Evolutionary conservation across 2,888 invertebrate species (phyloP).

Genomic region (Andrena flavipes): DNA sequence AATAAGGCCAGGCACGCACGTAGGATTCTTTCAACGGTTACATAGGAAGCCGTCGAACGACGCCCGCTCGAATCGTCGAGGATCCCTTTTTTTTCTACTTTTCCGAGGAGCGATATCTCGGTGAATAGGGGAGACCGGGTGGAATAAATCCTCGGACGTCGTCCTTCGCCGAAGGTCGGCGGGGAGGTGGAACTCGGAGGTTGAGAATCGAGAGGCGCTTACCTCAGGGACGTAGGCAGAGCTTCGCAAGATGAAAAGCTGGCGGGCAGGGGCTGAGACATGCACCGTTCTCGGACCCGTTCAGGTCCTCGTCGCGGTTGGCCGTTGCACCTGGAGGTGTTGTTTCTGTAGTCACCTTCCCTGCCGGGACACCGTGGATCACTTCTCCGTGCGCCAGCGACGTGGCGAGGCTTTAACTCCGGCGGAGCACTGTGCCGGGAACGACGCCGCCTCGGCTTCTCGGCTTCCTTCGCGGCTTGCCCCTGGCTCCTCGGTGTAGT

Average conservation of each 20-base stretch:
- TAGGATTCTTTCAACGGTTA: neutral
- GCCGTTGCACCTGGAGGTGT: constrained; percentile 16
- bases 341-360: neutral
- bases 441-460: neutral
- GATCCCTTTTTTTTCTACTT: neutral
- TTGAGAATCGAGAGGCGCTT: constrained; percentile 37
- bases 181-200: neutral
- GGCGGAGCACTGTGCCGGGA: constrained; percentile 15
- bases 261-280: constrained; percentile 75
- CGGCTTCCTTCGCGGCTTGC: constrained; percentile 31
- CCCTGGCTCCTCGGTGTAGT: constrained; percentile 30
- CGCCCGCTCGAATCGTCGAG: neutral
- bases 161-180: neutral
- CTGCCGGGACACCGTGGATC: constrained; percentile 34
- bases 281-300: constrained; percentile 77
- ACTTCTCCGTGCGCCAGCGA: constrained; percentile 42
- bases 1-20: neutral
- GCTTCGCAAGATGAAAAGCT: constrained; percentile 77
- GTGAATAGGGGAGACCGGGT: neutral
- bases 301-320: constrained; percentile 59
- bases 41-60: neutral
- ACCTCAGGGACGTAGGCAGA: constrained; percentile 80
- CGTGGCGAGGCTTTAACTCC: constrained; percentile 24
- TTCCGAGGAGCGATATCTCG: neutral
- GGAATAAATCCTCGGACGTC: neutral